Conservation (phyloP, 1,140 invertebrate species). For the Drosophila subobscura region DNA sequence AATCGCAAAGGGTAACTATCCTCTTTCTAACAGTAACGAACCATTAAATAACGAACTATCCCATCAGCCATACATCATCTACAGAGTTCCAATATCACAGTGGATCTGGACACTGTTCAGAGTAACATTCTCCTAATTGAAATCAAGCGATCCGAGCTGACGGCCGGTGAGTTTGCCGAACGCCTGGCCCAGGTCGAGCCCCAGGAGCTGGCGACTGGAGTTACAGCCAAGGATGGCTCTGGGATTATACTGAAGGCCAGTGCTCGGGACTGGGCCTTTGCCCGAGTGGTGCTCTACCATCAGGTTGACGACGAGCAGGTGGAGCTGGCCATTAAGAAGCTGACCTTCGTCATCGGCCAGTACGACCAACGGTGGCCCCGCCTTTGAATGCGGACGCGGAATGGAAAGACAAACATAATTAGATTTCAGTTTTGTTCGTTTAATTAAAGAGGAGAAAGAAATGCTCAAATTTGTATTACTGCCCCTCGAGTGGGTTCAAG, state of each 20-base stretch:
- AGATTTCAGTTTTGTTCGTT: conserved; percentile 49
- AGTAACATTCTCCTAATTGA: conserved; percentile 92
- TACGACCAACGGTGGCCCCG: conserved; percentile 76
- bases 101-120: conserved; percentile 88
- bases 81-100: conserved; percentile 85
- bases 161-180: conserved; percentile 85
- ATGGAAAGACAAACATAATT: conserved; percentile 44
- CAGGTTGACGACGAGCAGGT: conserved; percentile 88
- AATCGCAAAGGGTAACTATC: conserved; percentile 88
- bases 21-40: background rate
- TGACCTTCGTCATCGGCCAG: conserved; percentile 86
- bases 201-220: conserved; percentile 85
- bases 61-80: conserved; percentile 86
- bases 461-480: conserved; percentile 67
- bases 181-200: conserved; percentile 85
- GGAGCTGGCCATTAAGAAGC: conserved; percentile 87
- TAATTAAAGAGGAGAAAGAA: conserved; percentile 65
- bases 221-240: conserved; percentile 82
- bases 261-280: conserved; percentile 84
- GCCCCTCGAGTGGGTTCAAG: conserved; percentile 60
- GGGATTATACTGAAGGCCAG: conserved; percentile 85
- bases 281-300: conserved; percentile 88
- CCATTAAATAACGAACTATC: conserved; percentile 5
- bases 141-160: conserved; percentile 84
- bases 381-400: conserved; percentile 19